Evolutionary conservation across 2,888 invertebrate genomes (phyloP), one percentile per base, ranked within the genome.

Genomic region (Drosophila cognata): DNA sequence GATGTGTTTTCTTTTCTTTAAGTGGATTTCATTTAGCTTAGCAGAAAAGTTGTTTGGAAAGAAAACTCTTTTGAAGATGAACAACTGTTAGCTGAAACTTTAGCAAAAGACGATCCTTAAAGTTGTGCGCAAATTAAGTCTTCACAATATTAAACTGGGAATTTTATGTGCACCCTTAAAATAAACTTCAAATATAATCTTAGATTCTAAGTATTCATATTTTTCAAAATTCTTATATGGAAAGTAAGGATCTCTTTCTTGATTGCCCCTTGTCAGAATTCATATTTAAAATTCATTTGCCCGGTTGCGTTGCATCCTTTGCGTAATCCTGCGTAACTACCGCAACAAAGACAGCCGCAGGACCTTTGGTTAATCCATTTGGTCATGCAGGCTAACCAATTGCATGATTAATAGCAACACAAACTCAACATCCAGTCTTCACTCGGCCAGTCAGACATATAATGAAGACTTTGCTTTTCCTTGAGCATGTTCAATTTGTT

Each of bases 341-440:
- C 87, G 61, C 84, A 73, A 55, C 66, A 71, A 72, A 70, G 74
- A 64, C 48, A 65, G 67, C 68, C 71, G 52, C 79, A 74, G 57
- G 60, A 79, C 88, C 57, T 88, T 69, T 70, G 68, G 66, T 51
- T 75, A 77, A 85, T 88, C 73, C 74, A 50, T 75, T 82, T 88
- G 31, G 84, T 82, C 88, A 85, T 82, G 88, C 70, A 60, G 67
- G 77, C 77, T 73, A 58, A 78, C 75, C 84, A 85, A 88, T 84
- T 88, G 71, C 74, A 82, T 84, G 84, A 84, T 88, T 84, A 84
- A 84, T 84, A 78, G 78, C 78, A 74, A 36, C 25, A 31, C 29
- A 35, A 60, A 66, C 56, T 51, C 71, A 55, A 50, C 25, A 41
- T 16, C 43, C n/a, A 53, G 13, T 53, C 43, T 46, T 31, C 55